Evolutionary conservation across 2,113 vertebrate genomes (phyloP).

Genomic region (Gavialis gangeticus): DNA sequence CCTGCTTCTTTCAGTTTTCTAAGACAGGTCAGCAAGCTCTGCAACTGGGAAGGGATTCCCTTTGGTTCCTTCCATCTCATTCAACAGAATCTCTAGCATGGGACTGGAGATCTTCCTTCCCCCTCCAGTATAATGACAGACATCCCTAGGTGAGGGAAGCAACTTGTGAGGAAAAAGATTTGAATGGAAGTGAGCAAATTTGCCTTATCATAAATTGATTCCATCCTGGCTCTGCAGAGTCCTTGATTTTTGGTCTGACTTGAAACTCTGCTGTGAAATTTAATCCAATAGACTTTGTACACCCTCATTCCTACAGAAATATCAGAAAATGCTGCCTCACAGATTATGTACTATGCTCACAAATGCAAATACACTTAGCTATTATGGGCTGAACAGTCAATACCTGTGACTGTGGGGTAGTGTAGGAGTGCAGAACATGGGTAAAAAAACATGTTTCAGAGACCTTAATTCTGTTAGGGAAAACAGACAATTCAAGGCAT

Average conservation of each 20-base stretch:
- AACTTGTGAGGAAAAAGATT: constrained; percentile 16
- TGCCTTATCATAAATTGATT: constrained; percentile 2
- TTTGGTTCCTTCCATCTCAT: neutral
- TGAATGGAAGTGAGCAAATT: constrained; percentile 9
- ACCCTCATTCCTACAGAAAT: neutral
- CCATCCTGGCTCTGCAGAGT: neutral
- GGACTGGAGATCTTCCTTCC: neutral
- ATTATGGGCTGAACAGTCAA: neutral
- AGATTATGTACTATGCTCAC: neutral
- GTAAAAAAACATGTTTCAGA: neutral
- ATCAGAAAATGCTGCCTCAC: neutral
- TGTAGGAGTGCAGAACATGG: neutral
- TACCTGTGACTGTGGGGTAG: neutral
- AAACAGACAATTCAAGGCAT: neutral
- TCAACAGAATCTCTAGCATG: neutral
- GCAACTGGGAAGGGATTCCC: neutral
- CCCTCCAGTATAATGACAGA: constrained; percentile 31
- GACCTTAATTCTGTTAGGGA: neutral
- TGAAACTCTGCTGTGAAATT: constrained; percentile 15
- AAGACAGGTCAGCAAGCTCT: too few species aligned
- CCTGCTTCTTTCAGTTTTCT: neutral
- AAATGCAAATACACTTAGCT: constrained; percentile 9
- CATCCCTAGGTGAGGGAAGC: neutral
- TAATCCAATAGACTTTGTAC: constrained; percentile 33
- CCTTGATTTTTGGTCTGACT: neutral